These are phyloP conservation scores for Aradophagus sp. DNA, from an alignment of 1,140 invertebrate genomes.

Conservation along the genomic window DNA sequence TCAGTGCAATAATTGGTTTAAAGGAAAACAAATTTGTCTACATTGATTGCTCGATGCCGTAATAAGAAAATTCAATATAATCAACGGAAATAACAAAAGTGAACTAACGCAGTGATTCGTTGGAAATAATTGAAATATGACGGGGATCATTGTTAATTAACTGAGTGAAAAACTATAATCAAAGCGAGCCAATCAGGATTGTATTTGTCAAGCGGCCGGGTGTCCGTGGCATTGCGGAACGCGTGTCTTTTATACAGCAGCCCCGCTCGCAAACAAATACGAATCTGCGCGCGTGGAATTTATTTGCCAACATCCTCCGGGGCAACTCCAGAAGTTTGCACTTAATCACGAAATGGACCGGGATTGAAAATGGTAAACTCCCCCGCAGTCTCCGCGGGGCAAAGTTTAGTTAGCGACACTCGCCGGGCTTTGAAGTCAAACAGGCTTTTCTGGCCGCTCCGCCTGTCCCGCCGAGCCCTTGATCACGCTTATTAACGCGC, in stretches of 20 bases:
- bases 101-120: too few species aligned
- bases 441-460: constrained; percentile 52
- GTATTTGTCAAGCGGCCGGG: too few species aligned
- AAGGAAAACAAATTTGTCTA: too few species aligned
- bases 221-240: constrained; percentile 10
- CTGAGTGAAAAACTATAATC: too few species aligned
- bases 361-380: constrained; percentile 69
- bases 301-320: constrained; percentile 62
- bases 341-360: constrained; percentile 73
- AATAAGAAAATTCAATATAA: too few species aligned
- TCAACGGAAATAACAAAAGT: too few species aligned
- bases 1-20: too few species aligned
- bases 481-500: constrained; percentile 70
- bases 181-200: too few species aligned
- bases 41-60: too few species aligned
- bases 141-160: too few species aligned
- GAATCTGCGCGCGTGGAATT: constrained; percentile 46
- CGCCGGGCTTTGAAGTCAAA: constrained; percentile 68
- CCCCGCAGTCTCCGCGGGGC: constrained; percentile 38
- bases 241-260: constrained; percentile 43
- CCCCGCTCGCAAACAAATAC: constrained; percentile 51
- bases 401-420: constrained; percentile 72
- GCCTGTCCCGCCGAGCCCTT: constrained; percentile 53
- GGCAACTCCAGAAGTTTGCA: constrained; percentile 71
- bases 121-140: too few species aligned